Conservation (phyloP, 2,888 invertebrate species). For the Drosophila acutilabella region DNA sequence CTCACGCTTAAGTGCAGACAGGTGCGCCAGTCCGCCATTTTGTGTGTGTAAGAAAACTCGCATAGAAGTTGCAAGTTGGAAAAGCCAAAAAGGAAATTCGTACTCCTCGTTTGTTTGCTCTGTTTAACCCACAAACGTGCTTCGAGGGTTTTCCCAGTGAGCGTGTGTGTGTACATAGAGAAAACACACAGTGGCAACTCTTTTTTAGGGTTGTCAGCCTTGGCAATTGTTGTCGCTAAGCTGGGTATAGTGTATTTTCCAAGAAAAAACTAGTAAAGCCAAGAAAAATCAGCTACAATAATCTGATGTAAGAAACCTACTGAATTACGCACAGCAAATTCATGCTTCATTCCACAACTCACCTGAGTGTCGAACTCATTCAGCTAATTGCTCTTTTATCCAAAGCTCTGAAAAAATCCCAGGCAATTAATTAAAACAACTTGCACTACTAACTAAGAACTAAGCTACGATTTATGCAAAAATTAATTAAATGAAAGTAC, state of each 20-base stretch:
- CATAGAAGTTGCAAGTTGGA: slow-evolving; percentile 1
- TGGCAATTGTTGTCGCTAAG: too few relatives aligned
- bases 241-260: too few relatives aligned
- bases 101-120: slow-evolving; percentile 60
- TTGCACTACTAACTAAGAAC: slow-evolving; percentile 19
- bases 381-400: slow-evolving; percentile 64
- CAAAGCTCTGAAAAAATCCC: slow-evolving; percentile 45
- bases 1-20: slow-evolving; percentile 64
- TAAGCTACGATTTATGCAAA: slow-evolving; percentile 42
- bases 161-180: slow-evolving; percentile 16
- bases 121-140: slow-evolving; percentile 74
- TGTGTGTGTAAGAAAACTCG: slow-evolving; percentile 31
- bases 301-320: background rate
- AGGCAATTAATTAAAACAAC: slow-evolving; percentile 60
- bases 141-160: slow-evolving; percentile 30
- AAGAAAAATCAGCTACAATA: background rate
- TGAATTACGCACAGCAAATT: background rate
- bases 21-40: slow-evolving; percentile 61
- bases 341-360: slow-evolving; percentile 6
- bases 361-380: slow-evolving; percentile 2
- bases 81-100: slow-evolving; percentile 37
- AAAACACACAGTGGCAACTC: slow-evolving; percentile 38
- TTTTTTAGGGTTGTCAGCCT: slow-evolving; percentile 25
- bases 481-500: slow-evolving; percentile 53
- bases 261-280: too few relatives aligned